phyloP scores from a whole-genome alignment of 2,113 vertebrate genomes.

The Chionodraco myersi region DNA sequence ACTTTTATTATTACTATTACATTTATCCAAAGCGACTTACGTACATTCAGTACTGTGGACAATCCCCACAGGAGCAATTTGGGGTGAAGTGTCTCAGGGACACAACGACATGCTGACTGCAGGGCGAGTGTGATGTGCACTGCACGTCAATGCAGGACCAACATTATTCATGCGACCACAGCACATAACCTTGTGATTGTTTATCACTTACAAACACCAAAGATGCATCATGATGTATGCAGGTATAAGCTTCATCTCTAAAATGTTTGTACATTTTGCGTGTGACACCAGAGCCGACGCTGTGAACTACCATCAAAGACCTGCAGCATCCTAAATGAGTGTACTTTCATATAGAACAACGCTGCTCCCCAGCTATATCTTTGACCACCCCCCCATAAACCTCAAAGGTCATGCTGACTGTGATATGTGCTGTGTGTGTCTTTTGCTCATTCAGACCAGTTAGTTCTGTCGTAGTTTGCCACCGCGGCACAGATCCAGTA shows the following conservation, averaged over 20 bases:
- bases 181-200: not conserved
- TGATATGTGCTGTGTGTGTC: constrained; percentile 49
- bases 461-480: constrained; percentile 40
- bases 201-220: not conserved
- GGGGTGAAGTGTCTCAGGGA: too few relatives aligned
- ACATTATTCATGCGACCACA: not conserved
- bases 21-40: too few relatives aligned
- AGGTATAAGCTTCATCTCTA: not conserved
- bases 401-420: constrained; percentile 38
- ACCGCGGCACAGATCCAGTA: constrained; percentile 54
- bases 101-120: too few relatives aligned
- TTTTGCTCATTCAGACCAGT: constrained; percentile 45
- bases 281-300: not conserved
- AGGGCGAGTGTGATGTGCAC: too few relatives aligned
- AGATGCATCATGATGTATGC: accelerated
- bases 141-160: too few relatives aligned
- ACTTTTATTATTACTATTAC: too few relatives aligned
- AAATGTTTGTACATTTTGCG: not conserved
- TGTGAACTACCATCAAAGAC: not conserved
- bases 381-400: constrained; percentile 13
- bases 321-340: not conserved
- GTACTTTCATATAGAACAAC: not conserved
- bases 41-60: too few relatives aligned
- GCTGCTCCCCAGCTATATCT: not conserved
- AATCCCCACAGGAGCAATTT: too few relatives aligned